Conservation (phyloP, 2,113 vertebrate species). For the Charina bottae region DNA sequence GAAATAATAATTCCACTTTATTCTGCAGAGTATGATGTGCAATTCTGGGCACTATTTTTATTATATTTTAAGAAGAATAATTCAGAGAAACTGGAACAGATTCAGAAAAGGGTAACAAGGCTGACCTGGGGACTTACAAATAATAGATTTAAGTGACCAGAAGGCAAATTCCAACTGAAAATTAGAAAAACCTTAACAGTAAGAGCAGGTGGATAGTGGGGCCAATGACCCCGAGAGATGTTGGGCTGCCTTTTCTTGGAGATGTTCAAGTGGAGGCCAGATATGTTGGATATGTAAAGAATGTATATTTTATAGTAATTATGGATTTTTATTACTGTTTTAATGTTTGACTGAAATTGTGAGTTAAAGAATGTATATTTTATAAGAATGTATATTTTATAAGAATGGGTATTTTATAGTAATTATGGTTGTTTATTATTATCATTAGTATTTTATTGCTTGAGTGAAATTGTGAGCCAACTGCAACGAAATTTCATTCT, state of each 20-base stretch:
- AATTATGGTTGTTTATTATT: no score
- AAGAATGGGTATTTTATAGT: no score
- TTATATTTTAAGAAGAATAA: background rate
- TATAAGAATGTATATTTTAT: no score
- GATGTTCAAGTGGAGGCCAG: background rate
- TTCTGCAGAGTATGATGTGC: background rate
- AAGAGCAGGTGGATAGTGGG: background rate
- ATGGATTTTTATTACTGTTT: no score
- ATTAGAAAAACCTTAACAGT: background rate
- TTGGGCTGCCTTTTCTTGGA: background rate
- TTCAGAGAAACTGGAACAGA: background rate
- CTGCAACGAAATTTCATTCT: no score
- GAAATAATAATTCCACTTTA: no score
- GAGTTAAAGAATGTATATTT: no score
- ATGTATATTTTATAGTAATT: no score
- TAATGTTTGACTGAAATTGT: no score
- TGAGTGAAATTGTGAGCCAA: no score
- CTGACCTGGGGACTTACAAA: background rate
- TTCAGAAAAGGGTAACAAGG: background rate
- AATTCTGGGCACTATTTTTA: background rate
- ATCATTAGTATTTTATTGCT: no score
- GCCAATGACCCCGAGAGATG: background rate
- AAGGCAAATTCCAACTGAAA: background rate
- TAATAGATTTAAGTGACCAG: background rate
- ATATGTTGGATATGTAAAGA: no score